These are phyloP conservation scores for Equus quagga DNA, from an alignment of 2,113 vertebrate species.

Conservation along the genomic window DNA sequence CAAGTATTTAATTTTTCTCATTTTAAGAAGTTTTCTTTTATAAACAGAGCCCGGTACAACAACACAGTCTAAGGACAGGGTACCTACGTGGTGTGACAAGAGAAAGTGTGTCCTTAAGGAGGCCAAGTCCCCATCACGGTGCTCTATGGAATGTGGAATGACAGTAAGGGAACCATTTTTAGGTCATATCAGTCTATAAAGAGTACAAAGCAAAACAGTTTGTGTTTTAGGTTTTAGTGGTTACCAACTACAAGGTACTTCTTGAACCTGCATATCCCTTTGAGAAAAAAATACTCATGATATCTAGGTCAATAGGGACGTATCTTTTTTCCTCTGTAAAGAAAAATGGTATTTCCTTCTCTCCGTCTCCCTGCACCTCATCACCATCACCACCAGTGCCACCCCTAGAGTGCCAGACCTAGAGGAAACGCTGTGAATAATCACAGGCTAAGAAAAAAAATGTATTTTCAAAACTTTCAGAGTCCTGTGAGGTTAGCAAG, in stretches of 20 bases:
- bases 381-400: neutral
- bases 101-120: neutral
- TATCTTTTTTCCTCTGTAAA: neutral
- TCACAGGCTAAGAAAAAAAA: neutral
- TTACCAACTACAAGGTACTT: neutral
- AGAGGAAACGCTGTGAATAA: neutral
- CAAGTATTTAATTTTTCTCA: constrained; percentile 20
- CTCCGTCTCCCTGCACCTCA: neutral
- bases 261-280: neutral
- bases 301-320: neutral
- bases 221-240: neutral
- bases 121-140: neutral
- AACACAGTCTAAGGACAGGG: neutral
- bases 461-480: neutral
- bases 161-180: neutral
- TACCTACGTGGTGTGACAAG: neutral
- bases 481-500: neutral
- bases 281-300: neutral
- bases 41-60: neutral
- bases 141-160: neutral
- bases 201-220: neutral
- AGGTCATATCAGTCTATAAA: neutral
- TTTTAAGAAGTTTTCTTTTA: neutral
- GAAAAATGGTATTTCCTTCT: neutral
- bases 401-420: neutral